Evolutionary conservation across 2,113 vertebrate species (phyloP), one percentile per base, ranked within the genome.

Genomic region (Phalacrocorax carbo): DNA sequence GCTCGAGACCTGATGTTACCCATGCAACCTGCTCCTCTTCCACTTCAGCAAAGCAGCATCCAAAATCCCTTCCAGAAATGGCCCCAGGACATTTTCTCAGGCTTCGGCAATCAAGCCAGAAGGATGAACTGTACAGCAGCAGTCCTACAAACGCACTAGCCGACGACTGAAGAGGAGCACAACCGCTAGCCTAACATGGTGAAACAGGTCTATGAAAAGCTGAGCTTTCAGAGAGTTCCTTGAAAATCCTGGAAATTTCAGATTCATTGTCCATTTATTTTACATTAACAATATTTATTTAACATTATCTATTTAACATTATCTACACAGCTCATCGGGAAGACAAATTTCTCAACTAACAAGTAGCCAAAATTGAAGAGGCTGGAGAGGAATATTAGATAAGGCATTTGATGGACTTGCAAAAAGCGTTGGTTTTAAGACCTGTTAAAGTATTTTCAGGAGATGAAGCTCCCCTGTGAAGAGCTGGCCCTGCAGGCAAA

Each of bases 401-500:
- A 62, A 83, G 17, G 52, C 10, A 12, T 55, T 71, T n/a, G 46
- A 71, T 0, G 2, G 32, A n/a, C 40, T 78, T 62, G 46, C 32
- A 82, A 83, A 57, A 61, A 54, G 11, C 10, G 21, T 69, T 91
- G 80, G 7, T 83, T 89, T 86, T 73, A 79, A 79, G 60, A 81
- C n/a, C 68, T 83, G 32, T 34, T 73, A 7, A 48, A 88, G 85
- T 57, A 23, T 80, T 88, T 88, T 40, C 69, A 79, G 69, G 72
- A 77, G 69, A 72, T 52, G 48, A 54, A 86, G 51, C n/a, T 69
- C 34, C 54, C 72, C 44, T 48, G 29, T 32, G 69, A 95, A 87
- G 73, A 95, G 69, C 52, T 79, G 73, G 57, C 42, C 82, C 88
- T 83, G 82, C 61, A 90, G 90, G 71, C 94, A 93, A 92, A 58